Evolutionary conservation across 2,888 invertebrate genomes (phyloP).

Genomic region (Epistrophe eligans): DNA sequence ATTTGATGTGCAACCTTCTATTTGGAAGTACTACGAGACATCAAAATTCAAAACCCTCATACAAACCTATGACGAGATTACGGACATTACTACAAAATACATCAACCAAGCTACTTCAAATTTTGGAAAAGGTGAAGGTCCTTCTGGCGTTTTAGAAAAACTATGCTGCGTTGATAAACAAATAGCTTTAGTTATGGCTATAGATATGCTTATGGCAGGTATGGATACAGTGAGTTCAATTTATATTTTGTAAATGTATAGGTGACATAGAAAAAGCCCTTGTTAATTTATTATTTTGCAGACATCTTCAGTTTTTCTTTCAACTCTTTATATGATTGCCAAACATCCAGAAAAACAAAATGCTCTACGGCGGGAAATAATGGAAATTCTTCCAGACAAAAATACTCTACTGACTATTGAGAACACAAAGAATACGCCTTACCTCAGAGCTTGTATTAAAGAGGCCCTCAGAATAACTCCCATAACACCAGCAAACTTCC

Average conservation of each 20-base stretch:
- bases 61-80: constrained; percentile 79
- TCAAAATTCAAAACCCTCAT: constrained; percentile 80
- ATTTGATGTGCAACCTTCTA: constrained; percentile 81
- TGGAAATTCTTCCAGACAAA: constrained; percentile 82
- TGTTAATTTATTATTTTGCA: constrained; percentile 78
- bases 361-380: constrained; percentile 86
- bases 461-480: constrained; percentile 88
- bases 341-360: constrained; percentile 87
- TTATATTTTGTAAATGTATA: background rate
- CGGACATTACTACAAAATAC: constrained; percentile 80
- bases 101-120: constrained; percentile 82
- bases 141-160: constrained; percentile 87
- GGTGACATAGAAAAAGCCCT: background rate
- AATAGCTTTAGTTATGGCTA: constrained; percentile 88
- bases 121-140: constrained; percentile 70
- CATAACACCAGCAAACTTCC: constrained; percentile 86
- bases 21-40: constrained; percentile 80
- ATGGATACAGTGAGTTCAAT: constrained; percentile 87
- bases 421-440: constrained; percentile 85
- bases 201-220: constrained; percentile 89
- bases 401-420: constrained; percentile 83
- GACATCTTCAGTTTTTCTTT: constrained; percentile 80
- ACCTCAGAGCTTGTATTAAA: constrained; percentile 90
- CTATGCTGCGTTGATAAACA: constrained; percentile 86
- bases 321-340: constrained; percentile 84